Evolutionary conservation across 2,797 vertebrate species (phyloP).

Genomic region (Threskiornis aethiopicus): DNA sequence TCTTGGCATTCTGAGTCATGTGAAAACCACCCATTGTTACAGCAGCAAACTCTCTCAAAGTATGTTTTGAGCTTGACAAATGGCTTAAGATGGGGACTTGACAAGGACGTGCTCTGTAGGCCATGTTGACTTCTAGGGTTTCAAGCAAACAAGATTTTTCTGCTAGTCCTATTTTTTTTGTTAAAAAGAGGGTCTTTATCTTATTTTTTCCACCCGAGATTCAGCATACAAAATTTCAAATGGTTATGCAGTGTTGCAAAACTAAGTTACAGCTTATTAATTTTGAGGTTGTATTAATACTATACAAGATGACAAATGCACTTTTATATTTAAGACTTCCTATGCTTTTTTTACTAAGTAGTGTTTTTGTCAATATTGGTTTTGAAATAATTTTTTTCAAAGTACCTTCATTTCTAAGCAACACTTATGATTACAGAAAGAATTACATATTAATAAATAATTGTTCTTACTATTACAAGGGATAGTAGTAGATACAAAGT

Average conservation of each 20-base stretch:
- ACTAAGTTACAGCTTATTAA: neutral
- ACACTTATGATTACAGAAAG: neutral
- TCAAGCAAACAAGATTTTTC: neutral
- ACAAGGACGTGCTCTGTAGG: neutral
- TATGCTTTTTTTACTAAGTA: neutral
- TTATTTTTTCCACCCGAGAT: neutral
- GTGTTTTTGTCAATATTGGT: neutral
- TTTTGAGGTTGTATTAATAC: neutral
- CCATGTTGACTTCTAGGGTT: neutral
- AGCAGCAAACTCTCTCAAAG: neutral
- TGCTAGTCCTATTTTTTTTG: neutral
- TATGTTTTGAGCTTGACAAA: neutral
- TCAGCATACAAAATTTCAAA: neutral
- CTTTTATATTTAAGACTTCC: neutral
- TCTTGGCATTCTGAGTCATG: neutral
- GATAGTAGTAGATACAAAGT: neutral
- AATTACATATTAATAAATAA: neutral
- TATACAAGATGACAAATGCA: neutral
- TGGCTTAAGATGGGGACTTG: neutral
- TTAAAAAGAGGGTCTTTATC: neutral
- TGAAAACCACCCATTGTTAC: neutral
- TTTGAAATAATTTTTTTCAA: constrained; percentile 12
- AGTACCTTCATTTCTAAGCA: neutral
- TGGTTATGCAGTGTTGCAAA: neutral
- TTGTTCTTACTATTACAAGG: neutral